phyloP scores from a whole-genome alignment of 2,797 vertebrate genomes.

The Cossypha caffra region DNA sequence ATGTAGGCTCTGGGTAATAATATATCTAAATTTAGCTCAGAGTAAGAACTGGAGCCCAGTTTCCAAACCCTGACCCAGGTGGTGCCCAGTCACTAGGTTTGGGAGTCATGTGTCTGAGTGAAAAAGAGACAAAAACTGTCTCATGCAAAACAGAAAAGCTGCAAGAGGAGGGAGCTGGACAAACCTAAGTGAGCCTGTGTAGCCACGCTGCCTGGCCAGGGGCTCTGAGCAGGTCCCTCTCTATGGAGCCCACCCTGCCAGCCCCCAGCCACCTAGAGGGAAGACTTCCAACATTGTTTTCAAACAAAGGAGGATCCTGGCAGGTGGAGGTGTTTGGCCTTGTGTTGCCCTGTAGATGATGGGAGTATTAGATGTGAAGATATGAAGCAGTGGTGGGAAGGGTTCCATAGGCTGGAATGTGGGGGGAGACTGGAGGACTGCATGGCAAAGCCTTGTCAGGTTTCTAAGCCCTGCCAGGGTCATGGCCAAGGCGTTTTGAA shows the following conservation, averaged over 20 bases:
- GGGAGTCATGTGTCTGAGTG: constrained; percentile 2
- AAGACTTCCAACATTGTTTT: not conserved
- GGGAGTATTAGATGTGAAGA: not conserved
- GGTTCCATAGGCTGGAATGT: not conserved
- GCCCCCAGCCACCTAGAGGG: too few relatives aligned
- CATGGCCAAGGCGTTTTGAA: not conserved
- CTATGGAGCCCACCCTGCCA: accelerated
- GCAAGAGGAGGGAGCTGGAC: not conserved
- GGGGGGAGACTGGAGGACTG: not conserved
- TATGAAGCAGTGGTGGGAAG: not conserved
- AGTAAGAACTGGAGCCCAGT: constrained; percentile 13
- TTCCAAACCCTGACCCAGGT: constrained; percentile 28
- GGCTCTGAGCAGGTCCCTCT: not conserved
- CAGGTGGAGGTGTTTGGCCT: not conserved
- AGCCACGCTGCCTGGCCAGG: accelerated
- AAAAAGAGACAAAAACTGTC: constrained; percentile 5
- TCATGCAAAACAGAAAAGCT: constrained; percentile 34
- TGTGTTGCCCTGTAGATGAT: not conserved
- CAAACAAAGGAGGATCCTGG: not conserved
- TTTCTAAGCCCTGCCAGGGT: not conserved
- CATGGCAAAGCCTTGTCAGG: not conserved
- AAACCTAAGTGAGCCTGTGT: not conserved
- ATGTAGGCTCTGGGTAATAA: not conserved
- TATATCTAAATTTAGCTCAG: not conserved
- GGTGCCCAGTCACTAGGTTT: not conserved